Percentiles rank a stretch among this genome's conserved stretches.
phyloP scores from a whole-genome alignment of 2,797 vertebrate species.

The Aldrovandia affinis region DNA sequence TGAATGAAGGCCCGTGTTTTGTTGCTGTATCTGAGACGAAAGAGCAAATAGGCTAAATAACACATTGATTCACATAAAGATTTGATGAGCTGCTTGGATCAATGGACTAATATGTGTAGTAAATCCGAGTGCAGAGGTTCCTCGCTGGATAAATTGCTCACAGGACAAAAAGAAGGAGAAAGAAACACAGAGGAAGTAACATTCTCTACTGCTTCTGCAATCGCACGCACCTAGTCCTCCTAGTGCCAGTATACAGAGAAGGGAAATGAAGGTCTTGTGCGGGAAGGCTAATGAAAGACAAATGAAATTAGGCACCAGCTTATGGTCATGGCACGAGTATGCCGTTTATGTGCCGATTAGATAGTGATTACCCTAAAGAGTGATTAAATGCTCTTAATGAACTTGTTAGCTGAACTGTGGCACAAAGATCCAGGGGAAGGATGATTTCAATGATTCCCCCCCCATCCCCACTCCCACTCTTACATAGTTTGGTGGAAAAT shows the following conservation, averaged over 20 bases:
- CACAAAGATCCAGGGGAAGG: slow-evolving; percentile 5
- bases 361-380: slow-evolving; percentile 33
- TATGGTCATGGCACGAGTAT: slow-evolving; percentile 20
- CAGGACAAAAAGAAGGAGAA: neutral
- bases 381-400: slow-evolving; percentile 36
- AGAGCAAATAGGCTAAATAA: slow-evolving; percentile 2
- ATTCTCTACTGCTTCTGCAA: neutral
- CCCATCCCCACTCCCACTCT: neutral
- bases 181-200: neutral
- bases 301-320: slow-evolving; percentile 32
- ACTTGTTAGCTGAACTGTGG: slow-evolving; percentile 30
- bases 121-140: neutral
- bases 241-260: neutral
- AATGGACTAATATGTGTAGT: neutral
- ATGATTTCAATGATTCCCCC: slow-evolving; percentile 9
- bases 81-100: slow-evolving; percentile 15
- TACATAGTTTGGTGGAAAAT: neutral
- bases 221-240: neutral
- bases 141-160: slow-evolving; percentile 1
- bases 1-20: neutral
- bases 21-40: neutral
- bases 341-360: slow-evolving; percentile 11
- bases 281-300: slow-evolving; percentile 27
- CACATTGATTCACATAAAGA: slow-evolving; percentile 17
- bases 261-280: neutral